phyloP scores from a whole-genome alignment of 2,888 invertebrate species.

The Torymus tubicola region DNA sequence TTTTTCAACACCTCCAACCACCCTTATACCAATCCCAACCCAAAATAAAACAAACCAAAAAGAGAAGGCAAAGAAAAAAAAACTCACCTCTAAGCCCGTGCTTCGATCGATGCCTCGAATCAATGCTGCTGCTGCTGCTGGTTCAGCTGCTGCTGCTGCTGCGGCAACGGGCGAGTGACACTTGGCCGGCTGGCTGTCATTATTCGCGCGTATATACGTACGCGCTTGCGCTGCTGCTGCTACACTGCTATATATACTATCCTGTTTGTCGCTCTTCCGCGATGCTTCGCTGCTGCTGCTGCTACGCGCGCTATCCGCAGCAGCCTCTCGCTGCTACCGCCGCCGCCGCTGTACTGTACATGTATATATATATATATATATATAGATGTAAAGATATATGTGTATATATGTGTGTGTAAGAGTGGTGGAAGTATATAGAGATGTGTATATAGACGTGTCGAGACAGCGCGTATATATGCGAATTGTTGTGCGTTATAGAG shows the following conservation, averaged over 20 bases:
- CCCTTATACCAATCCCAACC: too few relatives aligned
- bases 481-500: too few relatives aligned
- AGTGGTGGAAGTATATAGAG: too few relatives aligned
- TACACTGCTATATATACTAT: constrained; percentile 31
- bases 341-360: constrained; percentile 34
- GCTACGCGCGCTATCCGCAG: too few relatives aligned
- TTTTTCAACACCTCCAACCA: too few relatives aligned
- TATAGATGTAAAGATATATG: too few relatives aligned
- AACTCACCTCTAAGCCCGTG: constrained; percentile 55
- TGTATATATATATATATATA: not conserved
- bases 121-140: constrained; percentile 43
- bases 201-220: constrained; percentile 37
- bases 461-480: too few relatives aligned
- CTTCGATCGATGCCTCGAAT: constrained; percentile 56
- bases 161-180: constrained; percentile 52
- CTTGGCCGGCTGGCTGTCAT: constrained; percentile 40
- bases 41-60: too few relatives aligned
- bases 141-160: constrained; percentile 29
- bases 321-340: constrained; percentile 2
- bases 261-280: too few relatives aligned
- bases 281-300: too few relatives aligned
- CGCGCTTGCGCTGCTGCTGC: constrained; percentile 27
- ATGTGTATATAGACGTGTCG: too few relatives aligned
- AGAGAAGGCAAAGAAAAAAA: too few relatives aligned
- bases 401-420: not conserved